These are phyloP conservation scores for Junco hyemalis DNA, from an alignment of 2,113 vertebrate genomes.

Conservation along the genomic window DNA sequence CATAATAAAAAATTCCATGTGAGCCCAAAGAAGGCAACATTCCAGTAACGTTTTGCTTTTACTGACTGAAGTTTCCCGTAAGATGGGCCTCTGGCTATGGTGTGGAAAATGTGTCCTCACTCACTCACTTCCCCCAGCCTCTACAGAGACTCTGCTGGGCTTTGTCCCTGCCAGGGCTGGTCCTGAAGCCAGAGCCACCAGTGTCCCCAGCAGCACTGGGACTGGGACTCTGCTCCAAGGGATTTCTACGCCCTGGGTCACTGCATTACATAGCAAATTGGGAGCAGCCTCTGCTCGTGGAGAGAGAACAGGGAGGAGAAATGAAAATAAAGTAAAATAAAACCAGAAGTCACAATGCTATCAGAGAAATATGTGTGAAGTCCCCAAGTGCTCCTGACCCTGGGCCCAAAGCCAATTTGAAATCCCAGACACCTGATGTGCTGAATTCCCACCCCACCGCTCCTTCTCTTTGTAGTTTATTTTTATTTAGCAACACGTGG, in stretches of 20 bases:
- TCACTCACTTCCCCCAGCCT: neutral
- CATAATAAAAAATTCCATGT: slow-evolving; percentile 25
- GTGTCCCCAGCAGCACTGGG: neutral
- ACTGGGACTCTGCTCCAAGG: neutral
- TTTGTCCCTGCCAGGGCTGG: neutral
- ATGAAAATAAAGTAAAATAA: neutral
- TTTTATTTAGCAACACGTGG: slow-evolving; percentile 40
- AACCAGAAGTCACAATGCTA: neutral
- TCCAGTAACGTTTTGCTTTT: slow-evolving; percentile 48
- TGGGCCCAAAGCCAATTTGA: neutral
- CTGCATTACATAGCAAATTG: neutral
- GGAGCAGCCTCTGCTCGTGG: neutral
- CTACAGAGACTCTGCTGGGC: neutral
- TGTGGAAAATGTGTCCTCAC: slow-evolving; percentile 62
- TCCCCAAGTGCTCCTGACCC: neutral
- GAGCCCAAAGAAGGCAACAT: neutral
- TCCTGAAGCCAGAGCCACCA: neutral
- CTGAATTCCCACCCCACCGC: neutral
- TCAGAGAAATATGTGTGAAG: neutral
- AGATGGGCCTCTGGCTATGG: slow-evolving; percentile 19
- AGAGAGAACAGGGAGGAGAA: neutral
- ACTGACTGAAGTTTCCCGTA: slow-evolving; percentile 33
- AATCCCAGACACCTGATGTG: neutral
- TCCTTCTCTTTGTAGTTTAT: neutral
- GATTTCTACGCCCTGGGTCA: neutral